Percentiles rank a stretch among this genome's conserved stretches.
phyloP scores from a whole-genome alignment of 2,888 invertebrate genomes.

The Drosophila eohydei region DNA sequence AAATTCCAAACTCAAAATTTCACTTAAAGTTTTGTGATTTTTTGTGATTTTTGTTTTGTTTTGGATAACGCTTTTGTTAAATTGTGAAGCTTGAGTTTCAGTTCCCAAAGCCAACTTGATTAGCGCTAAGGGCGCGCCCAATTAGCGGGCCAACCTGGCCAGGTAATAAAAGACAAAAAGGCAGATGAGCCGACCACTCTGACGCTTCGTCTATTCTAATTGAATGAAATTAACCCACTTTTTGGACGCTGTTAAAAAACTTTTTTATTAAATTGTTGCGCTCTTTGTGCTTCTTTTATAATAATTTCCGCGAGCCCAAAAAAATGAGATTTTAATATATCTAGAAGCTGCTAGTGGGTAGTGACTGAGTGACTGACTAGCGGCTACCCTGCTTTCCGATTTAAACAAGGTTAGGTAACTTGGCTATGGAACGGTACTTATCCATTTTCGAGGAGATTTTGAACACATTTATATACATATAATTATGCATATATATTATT shows the following conservation, averaged over 20 bases:
- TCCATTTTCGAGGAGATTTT: neutral
- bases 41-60: neutral
- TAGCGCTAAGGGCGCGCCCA: constrained; percentile 62
- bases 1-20: constrained; percentile 41
- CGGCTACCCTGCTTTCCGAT: neutral
- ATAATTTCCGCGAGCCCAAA: constrained; percentile 55
- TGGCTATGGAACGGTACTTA: rapidly evolving
- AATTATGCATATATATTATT: neutral
- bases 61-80: constrained; percentile 39
- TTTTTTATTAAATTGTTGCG: constrained; percentile 34
- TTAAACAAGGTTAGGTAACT: rapidly evolving
- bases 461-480: neutral
- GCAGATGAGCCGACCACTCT: constrained; percentile 24
- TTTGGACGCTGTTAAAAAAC: constrained; percentile 52
- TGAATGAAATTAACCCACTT: constrained; percentile 78
- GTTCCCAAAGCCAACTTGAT: constrained; percentile 62
- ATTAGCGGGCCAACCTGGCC: constrained; percentile 61
- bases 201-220: constrained; percentile 62
- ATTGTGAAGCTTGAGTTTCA: constrained; percentile 47
- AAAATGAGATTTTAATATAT: neutral
- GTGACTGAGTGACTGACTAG: neutral
- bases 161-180: constrained; percentile 50
- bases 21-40: constrained; percentile 25
- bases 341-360: neutral
- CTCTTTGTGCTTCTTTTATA: constrained; percentile 59